Base-by-base conservation (phyloP, 2,113 vertebrate genomes). In the Centrocercus urophasianus region DNA sequence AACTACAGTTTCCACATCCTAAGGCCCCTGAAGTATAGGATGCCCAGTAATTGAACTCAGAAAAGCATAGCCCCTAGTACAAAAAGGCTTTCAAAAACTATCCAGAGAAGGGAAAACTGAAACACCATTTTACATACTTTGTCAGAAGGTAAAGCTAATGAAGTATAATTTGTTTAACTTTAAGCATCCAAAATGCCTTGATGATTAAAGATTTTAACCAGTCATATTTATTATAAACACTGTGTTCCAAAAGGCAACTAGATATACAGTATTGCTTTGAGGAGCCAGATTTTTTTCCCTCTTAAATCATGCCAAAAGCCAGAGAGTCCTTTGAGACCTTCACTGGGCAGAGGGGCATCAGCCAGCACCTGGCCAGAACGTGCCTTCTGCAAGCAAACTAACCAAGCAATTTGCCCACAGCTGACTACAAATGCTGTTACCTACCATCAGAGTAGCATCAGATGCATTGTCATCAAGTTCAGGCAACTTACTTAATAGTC, bases 41-140 rank as follows among this genome's bases (percentile, higher is more conserved):
- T 59, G 27, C 15, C 50, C 27, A 75, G 20, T 21, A 56, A 71
- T 6, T 1, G 22, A 40, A 47, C 38, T 43, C 18, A 4, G 28
- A 88, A 86, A 28, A 74, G 6, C 2, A 5, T 7, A 77, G 2
- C 2, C 7, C 3, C 3, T 1, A 10, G 22, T 61, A 59, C 1
- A 61, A 34, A 70, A 56, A 57, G 8, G 19, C 5, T 34, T 60
- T 76, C 28, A 71, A 79, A 94, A 67, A 71, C 64, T 30, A 72
- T 10, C 28, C 43, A 79, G 27, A 54, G 73, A 3, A 1, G 8
- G 9, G n/a, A 86, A 65, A 21, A 28, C 6, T 76, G n/a, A 82
- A 95, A 72, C 2, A 8, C 8, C 17, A 32, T 32, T 73, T 73
- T 40, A 80, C 10, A 1, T 47, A 19, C 27, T 81, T 83, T 78